phyloP scores from a whole-genome alignment of 2,797 vertebrate genomes.

The Gadopsis bispinosus region DNA sequence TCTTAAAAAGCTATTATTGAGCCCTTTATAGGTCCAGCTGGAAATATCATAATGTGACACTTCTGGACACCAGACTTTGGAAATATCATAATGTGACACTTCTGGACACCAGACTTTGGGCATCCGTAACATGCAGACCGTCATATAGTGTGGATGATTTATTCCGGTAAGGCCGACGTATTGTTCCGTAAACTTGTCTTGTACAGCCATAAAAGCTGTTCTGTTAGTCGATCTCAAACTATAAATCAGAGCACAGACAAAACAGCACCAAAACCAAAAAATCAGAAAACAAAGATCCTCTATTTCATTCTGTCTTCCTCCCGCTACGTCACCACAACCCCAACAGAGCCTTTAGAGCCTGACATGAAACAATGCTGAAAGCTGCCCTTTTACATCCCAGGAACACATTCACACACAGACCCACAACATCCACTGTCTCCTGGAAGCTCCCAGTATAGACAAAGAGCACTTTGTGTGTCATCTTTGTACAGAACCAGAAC shows the following conservation, averaged over 20 bases:
- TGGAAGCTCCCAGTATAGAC: constrained; percentile 35
- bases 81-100: too few relatives aligned
- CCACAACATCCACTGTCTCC: constrained; percentile 35
- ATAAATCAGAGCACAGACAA: not conserved
- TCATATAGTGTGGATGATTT: not conserved
- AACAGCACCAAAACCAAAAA: constrained; percentile 16
- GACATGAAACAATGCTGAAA: constrained; percentile 63
- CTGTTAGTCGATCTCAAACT: constrained; percentile 7
- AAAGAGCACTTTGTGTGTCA: constrained; percentile 55
- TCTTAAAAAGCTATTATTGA: not conserved
- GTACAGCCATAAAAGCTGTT: not conserved
- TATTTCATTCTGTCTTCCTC: constrained; percentile 15
- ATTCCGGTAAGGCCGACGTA: not conserved
- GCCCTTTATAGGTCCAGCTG: not conserved
- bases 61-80: not conserved
- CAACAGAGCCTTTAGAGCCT: constrained; percentile 31
- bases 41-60: not conserved
- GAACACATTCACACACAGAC: constrained; percentile 25
- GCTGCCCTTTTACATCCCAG: constrained; percentile 60
- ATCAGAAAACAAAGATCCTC: constrained; percentile 20
- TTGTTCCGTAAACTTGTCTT: not conserved
- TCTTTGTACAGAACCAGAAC: constrained; percentile 56
- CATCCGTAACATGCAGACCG: not conserved
- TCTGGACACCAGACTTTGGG: not conserved
- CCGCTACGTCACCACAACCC: constrained; percentile 27